phyloP scores from a whole-genome alignment of 1,140 invertebrate species.

The Portunus trituberculatus region DNA sequence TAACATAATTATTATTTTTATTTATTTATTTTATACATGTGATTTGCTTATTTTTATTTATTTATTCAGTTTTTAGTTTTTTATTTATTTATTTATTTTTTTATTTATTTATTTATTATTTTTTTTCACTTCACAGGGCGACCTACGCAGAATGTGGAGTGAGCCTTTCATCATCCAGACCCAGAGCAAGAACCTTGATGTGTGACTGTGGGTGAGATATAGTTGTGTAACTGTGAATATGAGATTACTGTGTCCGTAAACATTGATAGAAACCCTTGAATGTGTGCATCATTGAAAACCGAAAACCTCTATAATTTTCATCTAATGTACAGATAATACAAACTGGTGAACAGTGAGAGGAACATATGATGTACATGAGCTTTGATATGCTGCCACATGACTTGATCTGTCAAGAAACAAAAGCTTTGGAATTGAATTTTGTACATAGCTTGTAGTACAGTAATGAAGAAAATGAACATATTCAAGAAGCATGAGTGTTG shows the following conservation, averaged over 20 bases:
- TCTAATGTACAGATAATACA: constrained; percentile 4
- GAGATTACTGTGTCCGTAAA: constrained; percentile 17
- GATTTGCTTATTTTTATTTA: too few relatives aligned
- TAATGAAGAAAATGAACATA: constrained; percentile 37
- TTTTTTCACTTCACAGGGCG: constrained; percentile 85
- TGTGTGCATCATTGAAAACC: background rate
- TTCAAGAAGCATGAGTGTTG: constrained; percentile 6
- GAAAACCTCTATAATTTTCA: constrained; percentile 52
- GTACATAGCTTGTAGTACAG: constrained; percentile 54
- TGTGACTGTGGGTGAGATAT: constrained; percentile 81
- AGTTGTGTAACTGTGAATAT: constrained; percentile 57
- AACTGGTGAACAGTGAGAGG: constrained; percentile 28
- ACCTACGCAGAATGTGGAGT: constrained; percentile 97
- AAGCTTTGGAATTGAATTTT: constrained; percentile 20
- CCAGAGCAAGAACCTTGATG: constrained; percentile 88
- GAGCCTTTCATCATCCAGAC: constrained; percentile 94
- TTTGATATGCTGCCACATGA: constrained; percentile 35
- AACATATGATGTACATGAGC: background rate
- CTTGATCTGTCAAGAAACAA: constrained; percentile 42
- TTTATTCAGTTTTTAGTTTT: too few relatives aligned
- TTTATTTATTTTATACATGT: too few relatives aligned
- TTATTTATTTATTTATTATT: too few relatives aligned
- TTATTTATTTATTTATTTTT: too few relatives aligned
- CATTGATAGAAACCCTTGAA: constrained; percentile 40
- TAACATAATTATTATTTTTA: too few relatives aligned